Conservation (phyloP, 2,113 vertebrate species). For the Mola mola region DNA sequence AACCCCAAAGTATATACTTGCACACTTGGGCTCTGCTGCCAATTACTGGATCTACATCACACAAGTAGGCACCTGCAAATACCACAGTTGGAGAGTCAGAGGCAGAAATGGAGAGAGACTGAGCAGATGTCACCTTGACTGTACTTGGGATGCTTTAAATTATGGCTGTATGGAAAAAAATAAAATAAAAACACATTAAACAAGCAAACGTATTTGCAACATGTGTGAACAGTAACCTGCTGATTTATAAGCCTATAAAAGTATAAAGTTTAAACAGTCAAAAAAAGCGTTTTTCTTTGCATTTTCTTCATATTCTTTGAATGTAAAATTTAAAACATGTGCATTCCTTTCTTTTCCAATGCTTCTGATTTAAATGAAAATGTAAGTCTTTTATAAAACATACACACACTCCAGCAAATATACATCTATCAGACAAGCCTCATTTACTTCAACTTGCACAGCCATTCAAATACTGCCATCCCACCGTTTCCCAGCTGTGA, state of each 20-base stretch:
- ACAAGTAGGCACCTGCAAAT: slow-evolving; percentile 45
- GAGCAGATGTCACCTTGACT: slow-evolving; percentile 36
- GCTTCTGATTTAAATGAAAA: slow-evolving; percentile 23
- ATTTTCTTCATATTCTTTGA: neutral
- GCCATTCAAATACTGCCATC: slow-evolving; percentile 4
- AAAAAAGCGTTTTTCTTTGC: neutral
- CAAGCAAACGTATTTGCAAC: slow-evolving; percentile 13
- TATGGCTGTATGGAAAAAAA: neutral
- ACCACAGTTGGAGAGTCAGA: slow-evolving; percentile 14
- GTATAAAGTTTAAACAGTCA: too few relatives aligned
- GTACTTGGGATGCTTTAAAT: neutral
- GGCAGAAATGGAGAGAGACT: slow-evolving; percentile 1
- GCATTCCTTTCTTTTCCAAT: slow-evolving; percentile 15
- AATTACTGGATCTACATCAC: slow-evolving; percentile 29
- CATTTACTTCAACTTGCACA: slow-evolving; percentile 39
- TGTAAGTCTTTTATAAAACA: neutral
- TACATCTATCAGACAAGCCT: slow-evolving; percentile 35
- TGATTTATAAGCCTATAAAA: slow-evolving; percentile 20
- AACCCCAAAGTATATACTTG: slow-evolving; percentile 28
- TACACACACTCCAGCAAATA: neutral
- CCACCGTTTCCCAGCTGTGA: slow-evolving; percentile 22
- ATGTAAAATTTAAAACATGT: slow-evolving; percentile 9
- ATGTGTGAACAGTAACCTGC: neutral
- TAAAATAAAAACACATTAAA: too few relatives aligned
- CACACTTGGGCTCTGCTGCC: too few relatives aligned